Conservation (phyloP, 1,140 invertebrate genomes). For the Drosophila ananassae region DNA sequence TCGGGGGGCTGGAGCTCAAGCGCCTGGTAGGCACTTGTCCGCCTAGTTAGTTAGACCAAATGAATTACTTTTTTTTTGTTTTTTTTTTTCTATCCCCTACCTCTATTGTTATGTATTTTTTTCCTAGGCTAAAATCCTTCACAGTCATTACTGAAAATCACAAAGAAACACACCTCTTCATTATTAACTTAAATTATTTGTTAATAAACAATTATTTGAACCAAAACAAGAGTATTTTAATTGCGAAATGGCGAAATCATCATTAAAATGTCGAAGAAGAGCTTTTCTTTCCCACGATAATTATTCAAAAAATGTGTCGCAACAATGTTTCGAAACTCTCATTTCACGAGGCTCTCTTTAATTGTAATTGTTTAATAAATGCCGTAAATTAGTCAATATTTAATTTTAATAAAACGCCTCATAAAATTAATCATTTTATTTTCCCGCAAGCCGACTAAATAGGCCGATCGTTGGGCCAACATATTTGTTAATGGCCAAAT, state of each 20-base stretch:
- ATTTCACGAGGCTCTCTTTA: not conserved
- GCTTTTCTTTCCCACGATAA: not conserved
- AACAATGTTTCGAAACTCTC: not conserved
- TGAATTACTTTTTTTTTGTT: slow-evolving; percentile 59
- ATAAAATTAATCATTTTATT: slow-evolving; percentile 3
- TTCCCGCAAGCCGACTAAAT: slow-evolving; percentile 1
- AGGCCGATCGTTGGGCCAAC: slow-evolving; percentile 33
- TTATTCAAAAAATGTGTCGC: not conserved
- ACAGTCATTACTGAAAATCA: slow-evolving; percentile 51
- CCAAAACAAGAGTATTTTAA: not conserved
- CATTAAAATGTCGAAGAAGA: not conserved
- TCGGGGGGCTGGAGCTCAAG: not conserved
- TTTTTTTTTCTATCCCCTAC: slow-evolving; percentile 31
- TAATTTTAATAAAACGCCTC: not conserved
- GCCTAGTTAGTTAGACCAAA: slow-evolving; percentile 74
- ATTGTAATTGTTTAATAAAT: not conserved
- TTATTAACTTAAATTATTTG: slow-evolving; percentile 62
- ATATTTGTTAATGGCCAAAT: slow-evolving; percentile 49
- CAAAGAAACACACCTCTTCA: slow-evolving; percentile 12
- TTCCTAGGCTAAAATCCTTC: slow-evolving; percentile 63
- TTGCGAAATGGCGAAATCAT: not conserved
- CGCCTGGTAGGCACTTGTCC: slow-evolving; percentile 52
- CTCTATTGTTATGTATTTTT: slow-evolving; percentile 52
- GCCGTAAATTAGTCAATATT: not conserved
- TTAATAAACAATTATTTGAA: slow-evolving; percentile 50